Evolutionary conservation across 2,888 invertebrate species (phyloP), one percentile per base, ranked within the genome.

Genomic region (Cryptus armator): DNA sequence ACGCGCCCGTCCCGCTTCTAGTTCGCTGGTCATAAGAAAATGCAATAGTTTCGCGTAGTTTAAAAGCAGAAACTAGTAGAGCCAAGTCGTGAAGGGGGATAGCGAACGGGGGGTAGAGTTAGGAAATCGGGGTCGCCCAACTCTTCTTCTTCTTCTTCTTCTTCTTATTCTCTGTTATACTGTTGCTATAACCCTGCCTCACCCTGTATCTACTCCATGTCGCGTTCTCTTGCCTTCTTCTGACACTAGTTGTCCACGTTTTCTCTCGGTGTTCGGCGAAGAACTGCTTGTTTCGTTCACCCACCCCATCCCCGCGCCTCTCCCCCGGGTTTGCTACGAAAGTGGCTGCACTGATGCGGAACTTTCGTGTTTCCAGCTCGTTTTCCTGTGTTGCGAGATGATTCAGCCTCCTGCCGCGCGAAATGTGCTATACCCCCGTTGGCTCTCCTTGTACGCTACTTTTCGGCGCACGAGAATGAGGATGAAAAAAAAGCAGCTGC

Each of bases 1-100:
- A 44, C 32, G 32, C 77, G 43, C 37, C 44, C 24, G 71, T 76
- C 43, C 87, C 86, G 86, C 87, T 88, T 90, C 89, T 86, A 87
- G 86, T 89, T 89, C 86, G 86, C 86, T 87, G 90, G 87, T 90
- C 89, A 89, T 89, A 90, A 90, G 89, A 90, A 91, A 90, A 89
- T 88, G 87, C 90, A 89, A 91, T 90, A 90, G 91, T 91, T 91
- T 88, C 83, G 84, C 86, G 88, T 89, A 90, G 90, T 91, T 91
- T 90, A 89, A 90, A 91, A 90, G 91, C 88, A 88, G 86, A 85
- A 88, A 89, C 89, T 87, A 87, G 86, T 83, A 83, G 86, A 86
- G 84, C 56, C 77, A 83, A 83, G 83, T 86, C 80, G 71, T 71
- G 37, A 37, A 48, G 62, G 51, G n/a, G 77, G 62, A 14, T 14